phyloP scores from a whole-genome alignment of 2,888 invertebrate genomes.

The Pegoplata infirma region DNA sequence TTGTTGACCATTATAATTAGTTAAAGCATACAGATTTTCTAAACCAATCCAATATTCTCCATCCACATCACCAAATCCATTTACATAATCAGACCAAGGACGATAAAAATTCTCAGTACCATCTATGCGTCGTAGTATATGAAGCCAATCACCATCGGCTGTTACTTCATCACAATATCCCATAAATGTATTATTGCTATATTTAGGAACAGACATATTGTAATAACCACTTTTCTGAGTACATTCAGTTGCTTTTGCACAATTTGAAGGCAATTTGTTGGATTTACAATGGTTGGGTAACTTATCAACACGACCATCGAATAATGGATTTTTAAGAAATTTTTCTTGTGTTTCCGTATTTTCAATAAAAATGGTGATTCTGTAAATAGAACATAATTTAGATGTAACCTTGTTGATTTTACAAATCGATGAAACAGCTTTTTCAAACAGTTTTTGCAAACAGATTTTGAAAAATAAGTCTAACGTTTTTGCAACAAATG shows the following conservation, averaged over 20 bases:
- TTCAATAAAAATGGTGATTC: no score
- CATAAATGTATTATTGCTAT: neutral
- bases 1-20: conserved; percentile 32
- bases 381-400: no score
- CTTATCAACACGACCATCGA: conserved; percentile 24
- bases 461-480: no score
- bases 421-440: no score
- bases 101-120: conserved; percentile 28
- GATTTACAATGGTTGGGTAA: conserved; percentile 10
- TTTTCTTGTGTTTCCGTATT: no score
- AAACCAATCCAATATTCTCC: conserved; percentile 42
- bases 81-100: conserved; percentile 22
- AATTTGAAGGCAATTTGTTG: neutral
- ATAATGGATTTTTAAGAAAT: conserved; percentile 21
- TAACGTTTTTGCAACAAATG: no score
- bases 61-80: conserved; percentile 33
- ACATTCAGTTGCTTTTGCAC: conserved; percentile 20
- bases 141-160: conserved; percentile 26
- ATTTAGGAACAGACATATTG: neutral
- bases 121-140: conserved; percentile 28
- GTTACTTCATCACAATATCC: conserved; percentile 16
- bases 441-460: no score
- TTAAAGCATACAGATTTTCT: conserved; percentile 23
- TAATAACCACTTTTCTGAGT: conserved; percentile 31
- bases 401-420: no score